phyloP scores from a whole-genome alignment of 2,888 invertebrate genomes.

The Petrophora chlorosata region DNA sequence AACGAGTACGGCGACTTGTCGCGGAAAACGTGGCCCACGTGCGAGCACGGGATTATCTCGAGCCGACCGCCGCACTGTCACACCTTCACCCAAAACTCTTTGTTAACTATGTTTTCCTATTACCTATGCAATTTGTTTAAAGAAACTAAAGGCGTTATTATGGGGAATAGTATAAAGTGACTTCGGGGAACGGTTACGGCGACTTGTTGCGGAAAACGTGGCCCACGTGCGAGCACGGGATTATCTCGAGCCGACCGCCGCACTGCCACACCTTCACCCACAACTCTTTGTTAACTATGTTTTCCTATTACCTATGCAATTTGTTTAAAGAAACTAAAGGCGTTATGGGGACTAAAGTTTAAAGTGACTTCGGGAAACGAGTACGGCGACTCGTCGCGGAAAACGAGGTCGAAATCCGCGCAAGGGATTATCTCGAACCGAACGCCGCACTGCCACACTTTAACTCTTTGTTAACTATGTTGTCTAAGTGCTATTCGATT shows the following conservation, averaged over 20 bases:
- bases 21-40: slow-evolving; percentile 98
- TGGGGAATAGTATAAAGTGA: too few relatives aligned
- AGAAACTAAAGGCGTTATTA: neutral
- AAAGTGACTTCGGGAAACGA: too few relatives aligned
- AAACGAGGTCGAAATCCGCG: slow-evolving; percentile 98
- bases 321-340: neutral
- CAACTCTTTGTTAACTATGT: slow-evolving; percentile 12
- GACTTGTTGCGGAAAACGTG: slow-evolving; percentile 99
- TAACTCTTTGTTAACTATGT: slow-evolving; percentile 30
- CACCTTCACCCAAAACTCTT: slow-evolving; percentile 84
- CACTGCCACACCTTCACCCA: slow-evolving; percentile 94
- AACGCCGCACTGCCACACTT: slow-evolving; percentile 99
- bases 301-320: too few relatives aligned
- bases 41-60: slow-evolving; percentile 97
- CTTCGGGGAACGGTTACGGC: slow-evolving; percentile 99
- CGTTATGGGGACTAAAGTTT: too few relatives aligned
- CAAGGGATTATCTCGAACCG: slow-evolving; percentile 97
- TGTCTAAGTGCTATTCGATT: too few relatives aligned
- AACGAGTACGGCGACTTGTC: slow-evolving; percentile 99
- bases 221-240: slow-evolving; percentile 97
- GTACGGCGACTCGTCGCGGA: slow-evolving; percentile 99
- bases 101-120: neutral
- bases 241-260: slow-evolving; percentile 97
- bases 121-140: too few relatives aligned
- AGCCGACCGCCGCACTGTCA: slow-evolving; percentile 98